phyloP scores from a whole-genome alignment of 2,888 invertebrate species.

The Cephus spinipes region DNA sequence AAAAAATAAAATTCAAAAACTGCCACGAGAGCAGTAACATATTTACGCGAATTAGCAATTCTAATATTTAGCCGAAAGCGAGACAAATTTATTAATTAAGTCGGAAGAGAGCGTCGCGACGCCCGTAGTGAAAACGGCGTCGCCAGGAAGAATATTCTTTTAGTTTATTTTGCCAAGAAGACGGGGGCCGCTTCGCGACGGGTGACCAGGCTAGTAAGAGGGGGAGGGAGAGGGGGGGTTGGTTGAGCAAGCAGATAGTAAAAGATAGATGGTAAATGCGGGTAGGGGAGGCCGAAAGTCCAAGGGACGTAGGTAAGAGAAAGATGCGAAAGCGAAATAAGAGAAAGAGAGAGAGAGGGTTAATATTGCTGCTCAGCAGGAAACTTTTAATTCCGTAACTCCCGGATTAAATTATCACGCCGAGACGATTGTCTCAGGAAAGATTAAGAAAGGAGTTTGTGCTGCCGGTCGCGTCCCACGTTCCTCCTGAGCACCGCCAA shows the following conservation, averaged over 20 bases:
- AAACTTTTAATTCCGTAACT: constrained; percentile 65
- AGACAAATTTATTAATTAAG: constrained; percentile 55
- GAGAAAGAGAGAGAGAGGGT: constrained; percentile 14
- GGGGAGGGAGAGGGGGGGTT: constrained; percentile 1
- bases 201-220: constrained; percentile 16
- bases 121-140: not conserved
- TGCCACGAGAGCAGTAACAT: constrained; percentile 24
- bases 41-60: constrained; percentile 55
- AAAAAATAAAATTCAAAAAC: not conserved
- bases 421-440: constrained; percentile 60
- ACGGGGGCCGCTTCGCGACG: constrained; percentile 11
- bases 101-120: constrained; percentile 18
- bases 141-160: not conserved
- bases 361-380: constrained; percentile 51
- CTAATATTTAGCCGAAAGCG: constrained; percentile 47
- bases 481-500: constrained; percentile 10
- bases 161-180: not conserved
- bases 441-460: constrained; percentile 56
- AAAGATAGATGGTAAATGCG: not conserved
- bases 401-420: constrained; percentile 65
- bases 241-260: constrained; percentile 7
- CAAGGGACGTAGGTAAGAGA: not conserved
- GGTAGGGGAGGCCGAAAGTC: no score
- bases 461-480: constrained; percentile 22
- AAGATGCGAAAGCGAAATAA: constrained; percentile 23